These are phyloP conservation scores for Synanthedon formicaeformis DNA, from an alignment of 2,888 invertebrate genomes.

Conservation along the genomic window DNA sequence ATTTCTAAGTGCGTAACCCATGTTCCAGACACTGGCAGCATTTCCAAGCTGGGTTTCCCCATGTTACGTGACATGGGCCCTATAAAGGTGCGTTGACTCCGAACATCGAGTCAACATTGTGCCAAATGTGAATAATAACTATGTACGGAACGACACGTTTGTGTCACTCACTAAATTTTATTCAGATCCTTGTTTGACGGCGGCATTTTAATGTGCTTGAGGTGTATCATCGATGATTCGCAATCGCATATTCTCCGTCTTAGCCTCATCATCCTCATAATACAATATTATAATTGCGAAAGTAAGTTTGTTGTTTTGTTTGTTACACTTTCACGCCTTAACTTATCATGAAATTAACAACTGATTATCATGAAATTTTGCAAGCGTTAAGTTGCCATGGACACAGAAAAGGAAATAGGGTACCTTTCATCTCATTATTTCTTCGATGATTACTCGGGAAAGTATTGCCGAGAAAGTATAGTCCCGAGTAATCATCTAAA, in stretches of 20 bases:
- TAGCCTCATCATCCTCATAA: too few species aligned
- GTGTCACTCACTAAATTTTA: conserved; percentile 24
- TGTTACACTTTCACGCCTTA: too few species aligned
- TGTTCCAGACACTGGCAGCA: background rate
- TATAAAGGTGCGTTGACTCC: conserved; percentile 33
- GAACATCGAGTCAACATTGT: conserved; percentile 28
- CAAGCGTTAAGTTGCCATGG: too few species aligned
- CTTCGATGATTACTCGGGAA: too few species aligned
- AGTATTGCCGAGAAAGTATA: too few species aligned
- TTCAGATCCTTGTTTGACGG: conserved; percentile 43
- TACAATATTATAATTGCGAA: too few species aligned
- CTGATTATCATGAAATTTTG: too few species aligned
- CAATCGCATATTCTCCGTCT: too few species aligned
- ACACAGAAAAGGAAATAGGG: too few species aligned
- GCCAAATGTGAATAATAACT: conserved; percentile 60
- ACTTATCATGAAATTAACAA: fast-evolving
- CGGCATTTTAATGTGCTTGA: conserved; percentile 33
- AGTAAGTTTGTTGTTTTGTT: too few species aligned
- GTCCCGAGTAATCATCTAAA: too few species aligned
- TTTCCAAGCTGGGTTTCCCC: conserved; percentile 15
- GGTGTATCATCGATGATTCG: background rate
- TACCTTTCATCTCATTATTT: too few species aligned
- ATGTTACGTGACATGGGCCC: conserved; percentile 1
- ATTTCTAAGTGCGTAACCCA: background rate
- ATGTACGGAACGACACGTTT: conserved; percentile 36